A percentile compares a stretch with the other conserved stretches of the same genome.
Conservation (phyloP, 2,888 invertebrate species). For the Agrochola lota region DNA sequence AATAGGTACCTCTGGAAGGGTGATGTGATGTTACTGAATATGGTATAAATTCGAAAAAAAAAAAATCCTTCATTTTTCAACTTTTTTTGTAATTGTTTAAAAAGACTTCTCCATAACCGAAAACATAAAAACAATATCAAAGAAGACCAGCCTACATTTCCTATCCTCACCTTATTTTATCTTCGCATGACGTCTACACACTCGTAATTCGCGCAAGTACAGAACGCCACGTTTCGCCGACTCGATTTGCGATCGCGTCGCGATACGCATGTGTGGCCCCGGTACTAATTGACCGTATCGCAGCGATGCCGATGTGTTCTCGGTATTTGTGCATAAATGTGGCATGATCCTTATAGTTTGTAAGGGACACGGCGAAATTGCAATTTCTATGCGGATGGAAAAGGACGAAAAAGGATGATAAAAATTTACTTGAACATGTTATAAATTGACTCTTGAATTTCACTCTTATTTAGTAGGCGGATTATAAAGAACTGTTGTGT, state of each 20-base stretch:
- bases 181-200: conserved; percentile 48
- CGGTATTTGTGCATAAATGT: conserved; percentile 54
- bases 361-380: conserved; percentile 3
- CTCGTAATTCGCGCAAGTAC: conserved; percentile 50
- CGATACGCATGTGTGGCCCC: conserved; percentile 74
- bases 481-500: too few relatives aligned
- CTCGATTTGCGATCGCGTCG: conserved; percentile 60
- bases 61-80: neutral
- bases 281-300: conserved; percentile 70
- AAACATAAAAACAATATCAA: neutral
- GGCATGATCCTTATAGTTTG: conserved; percentile 40
- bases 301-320: conserved; percentile 53
- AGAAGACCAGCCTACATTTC: conserved; percentile 12
- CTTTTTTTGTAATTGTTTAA: neutral
- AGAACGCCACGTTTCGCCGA: conserved; percentile 27
- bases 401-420: neutral
- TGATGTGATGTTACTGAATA: too few relatives aligned
- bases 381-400: conserved; percentile 2
- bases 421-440: neutral
- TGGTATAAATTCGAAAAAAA: neutral
- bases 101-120: neutral
- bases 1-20: too few relatives aligned
- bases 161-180: conserved; percentile 34
- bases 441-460: too few relatives aligned
- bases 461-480: too few relatives aligned